phyloP scores from a whole-genome alignment of 2,797 vertebrate genomes.

The Ptychadena robeensis region DNA sequence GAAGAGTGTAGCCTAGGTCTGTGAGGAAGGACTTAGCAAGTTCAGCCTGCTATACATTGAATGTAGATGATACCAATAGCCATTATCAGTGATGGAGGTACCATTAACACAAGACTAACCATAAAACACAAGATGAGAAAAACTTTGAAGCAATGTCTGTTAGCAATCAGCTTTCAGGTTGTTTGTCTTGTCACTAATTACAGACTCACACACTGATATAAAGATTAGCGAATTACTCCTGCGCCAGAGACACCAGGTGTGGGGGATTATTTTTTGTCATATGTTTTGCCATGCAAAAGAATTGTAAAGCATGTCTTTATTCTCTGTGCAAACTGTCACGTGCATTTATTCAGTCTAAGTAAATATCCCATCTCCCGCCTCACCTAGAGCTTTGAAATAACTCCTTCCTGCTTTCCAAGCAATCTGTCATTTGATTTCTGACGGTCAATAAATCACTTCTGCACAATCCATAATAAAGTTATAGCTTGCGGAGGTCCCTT shows the following conservation, averaged over 20 bases:
- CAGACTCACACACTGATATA: background rate
- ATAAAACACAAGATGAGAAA: too few relatives aligned
- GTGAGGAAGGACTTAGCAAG: too few relatives aligned
- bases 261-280: conserved; percentile 11
- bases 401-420: conserved; percentile 5
- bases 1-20: too few relatives aligned
- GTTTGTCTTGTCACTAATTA: background rate
- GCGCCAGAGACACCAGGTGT: background rate
- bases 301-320: conserved; percentile 11
- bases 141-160: background rate
- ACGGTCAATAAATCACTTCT: conserved; percentile 41
- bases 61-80: background rate
- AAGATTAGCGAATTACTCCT: background rate
- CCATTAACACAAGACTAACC: too few relatives aligned
- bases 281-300: conserved; percentile 25
- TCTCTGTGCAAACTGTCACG: conserved; percentile 7
- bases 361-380: background rate
- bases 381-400: background rate
- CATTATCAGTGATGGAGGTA: too few relatives aligned
- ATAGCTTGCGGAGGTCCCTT: conserved; percentile 20
- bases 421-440: conserved; percentile 39
- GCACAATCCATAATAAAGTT: conserved; percentile 34
- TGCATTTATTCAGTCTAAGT: conserved; percentile 31
- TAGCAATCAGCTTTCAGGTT: background rate
- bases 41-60: background rate